These are phyloP conservation scores for Odocoileus virginianus DNA, from an alignment of 2,113 vertebrate genomes.

Conservation along the genomic window DNA sequence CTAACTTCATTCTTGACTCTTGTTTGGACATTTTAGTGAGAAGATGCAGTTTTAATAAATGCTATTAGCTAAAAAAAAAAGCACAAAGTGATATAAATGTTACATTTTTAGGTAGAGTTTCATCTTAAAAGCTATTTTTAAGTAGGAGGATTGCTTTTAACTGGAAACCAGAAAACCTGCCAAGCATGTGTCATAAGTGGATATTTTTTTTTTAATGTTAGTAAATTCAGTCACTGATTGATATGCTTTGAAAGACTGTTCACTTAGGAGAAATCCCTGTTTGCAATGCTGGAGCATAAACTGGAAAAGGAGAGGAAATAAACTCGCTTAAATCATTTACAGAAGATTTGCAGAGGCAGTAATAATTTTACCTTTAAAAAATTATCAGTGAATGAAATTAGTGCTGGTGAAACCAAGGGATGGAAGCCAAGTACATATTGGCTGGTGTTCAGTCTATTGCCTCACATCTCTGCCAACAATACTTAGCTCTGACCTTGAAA, in stretches of 20 bases:
- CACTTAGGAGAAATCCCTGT: constrained; percentile 2
- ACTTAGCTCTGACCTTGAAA: constrained; percentile 12
- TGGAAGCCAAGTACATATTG: not conserved
- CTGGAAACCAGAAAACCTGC: constrained; percentile 46
- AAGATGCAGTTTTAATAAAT: constrained; percentile 43
- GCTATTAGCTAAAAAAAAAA: not conserved
- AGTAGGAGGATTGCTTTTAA: constrained; percentile 50
- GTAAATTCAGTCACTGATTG: constrained; percentile 10
- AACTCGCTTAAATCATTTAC: constrained; percentile 17
- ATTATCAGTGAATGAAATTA: constrained; percentile 49
- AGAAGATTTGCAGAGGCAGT: constrained; percentile 34
- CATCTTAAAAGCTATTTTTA: not conserved
- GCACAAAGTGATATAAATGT: constrained; percentile 54
- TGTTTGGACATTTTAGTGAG: not conserved
- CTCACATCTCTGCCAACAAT: not conserved
- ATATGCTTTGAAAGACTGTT: constrained; percentile 56
- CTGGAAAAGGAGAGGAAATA: constrained; percentile 34
- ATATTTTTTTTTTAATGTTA: constrained; percentile 36
- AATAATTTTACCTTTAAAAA: constrained; percentile 47
- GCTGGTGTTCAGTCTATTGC: not conserved
- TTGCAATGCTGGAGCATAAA: not conserved
- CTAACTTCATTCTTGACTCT: not conserved
- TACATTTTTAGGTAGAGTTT: constrained; percentile 46
- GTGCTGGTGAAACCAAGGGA: not conserved
- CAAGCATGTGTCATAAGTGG: constrained; percentile 52